phyloP scores from a whole-genome alignment of 2,888 invertebrate species.

The Drosophila sordidapex region DNA sequence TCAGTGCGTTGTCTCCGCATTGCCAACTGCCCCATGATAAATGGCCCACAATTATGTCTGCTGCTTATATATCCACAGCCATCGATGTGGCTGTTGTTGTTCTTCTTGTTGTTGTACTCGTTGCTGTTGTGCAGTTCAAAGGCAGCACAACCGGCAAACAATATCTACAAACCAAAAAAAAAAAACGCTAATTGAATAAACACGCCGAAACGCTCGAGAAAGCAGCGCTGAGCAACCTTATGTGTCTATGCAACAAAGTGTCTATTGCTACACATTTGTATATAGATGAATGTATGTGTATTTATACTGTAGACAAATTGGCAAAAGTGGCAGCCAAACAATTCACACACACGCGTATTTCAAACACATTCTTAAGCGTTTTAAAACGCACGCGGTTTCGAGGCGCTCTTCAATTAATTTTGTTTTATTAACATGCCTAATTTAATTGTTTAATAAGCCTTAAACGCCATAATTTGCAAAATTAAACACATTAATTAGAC shows the following conservation, averaged over 20 bases:
- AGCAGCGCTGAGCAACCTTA: constrained; percentile 37
- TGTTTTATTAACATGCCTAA: background rate
- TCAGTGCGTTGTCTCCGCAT: constrained; percentile 67
- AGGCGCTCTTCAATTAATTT: background rate
- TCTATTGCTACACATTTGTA: constrained; percentile 9
- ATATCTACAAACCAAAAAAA: constrained; percentile 16
- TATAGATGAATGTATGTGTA: constrained; percentile 7
- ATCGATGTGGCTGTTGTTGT: constrained; percentile 38
- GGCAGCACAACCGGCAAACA: constrained; percentile 53
- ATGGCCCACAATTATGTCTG: constrained; percentile 75
- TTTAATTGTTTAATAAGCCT: background rate
- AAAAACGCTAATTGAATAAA: constrained; percentile 73
- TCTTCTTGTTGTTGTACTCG: background rate
- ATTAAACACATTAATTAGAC: background rate
- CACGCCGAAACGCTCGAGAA: constrained; percentile 73
- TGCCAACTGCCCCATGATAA: constrained; percentile 70
- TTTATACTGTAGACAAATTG: constrained; percentile 62
- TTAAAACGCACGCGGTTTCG: constrained; percentile 36
- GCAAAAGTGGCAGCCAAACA: constrained; percentile 39
- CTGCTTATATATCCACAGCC: constrained; percentile 57
- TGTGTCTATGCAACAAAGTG: constrained; percentile 14
- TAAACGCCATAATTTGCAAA: background rate
- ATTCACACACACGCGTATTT: constrained; percentile 1
- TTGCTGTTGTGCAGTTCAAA: constrained; percentile 47
- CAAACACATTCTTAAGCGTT: constrained; percentile 24